phyloP scores from a whole-genome alignment of 2,797 vertebrate species.

The Strix occidentalis region DNA sequence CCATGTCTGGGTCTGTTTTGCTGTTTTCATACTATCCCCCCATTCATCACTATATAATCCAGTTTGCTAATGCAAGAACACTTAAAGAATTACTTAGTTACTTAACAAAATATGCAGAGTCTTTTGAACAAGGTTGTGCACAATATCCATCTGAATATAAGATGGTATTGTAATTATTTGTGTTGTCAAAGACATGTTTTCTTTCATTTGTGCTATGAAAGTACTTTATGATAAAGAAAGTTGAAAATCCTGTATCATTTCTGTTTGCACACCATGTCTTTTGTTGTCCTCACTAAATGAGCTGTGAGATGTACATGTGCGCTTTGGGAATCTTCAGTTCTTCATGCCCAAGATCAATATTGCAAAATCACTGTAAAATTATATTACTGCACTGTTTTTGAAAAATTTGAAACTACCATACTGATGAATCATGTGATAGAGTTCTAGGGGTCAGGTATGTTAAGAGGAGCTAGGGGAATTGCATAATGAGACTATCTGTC shows the following conservation, averaged over 20 bases:
- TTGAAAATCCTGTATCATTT: not conserved
- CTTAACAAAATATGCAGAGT: not conserved
- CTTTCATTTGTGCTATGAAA: not conserved
- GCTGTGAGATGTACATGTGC: not conserved
- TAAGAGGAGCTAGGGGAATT: slow-evolving; percentile 37
- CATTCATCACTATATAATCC: rapidly evolving
- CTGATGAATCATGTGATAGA: slow-evolving; percentile 1
- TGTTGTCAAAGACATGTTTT: not conserved
- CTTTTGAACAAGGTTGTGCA: not conserved
- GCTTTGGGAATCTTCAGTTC: not conserved
- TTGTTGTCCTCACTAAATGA: not conserved
- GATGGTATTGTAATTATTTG: not conserved
- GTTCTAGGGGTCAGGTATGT: slow-evolving; percentile 29
- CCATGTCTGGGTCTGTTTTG: not conserved
- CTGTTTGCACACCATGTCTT: not conserved
- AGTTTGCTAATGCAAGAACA: not conserved
- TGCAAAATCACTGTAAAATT: not conserved
- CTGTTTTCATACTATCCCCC: not conserved
- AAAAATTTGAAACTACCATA: not conserved
- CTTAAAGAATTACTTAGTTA: not conserved
- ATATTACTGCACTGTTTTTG: not conserved
- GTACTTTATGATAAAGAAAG: not conserved
- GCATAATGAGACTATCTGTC: slow-evolving; percentile 43
- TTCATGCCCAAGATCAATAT: not conserved
- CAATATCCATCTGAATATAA: not conserved